Base-by-base conservation (phyloP, 1,140 invertebrate genomes). In the Bradysia coprophila region DNA sequence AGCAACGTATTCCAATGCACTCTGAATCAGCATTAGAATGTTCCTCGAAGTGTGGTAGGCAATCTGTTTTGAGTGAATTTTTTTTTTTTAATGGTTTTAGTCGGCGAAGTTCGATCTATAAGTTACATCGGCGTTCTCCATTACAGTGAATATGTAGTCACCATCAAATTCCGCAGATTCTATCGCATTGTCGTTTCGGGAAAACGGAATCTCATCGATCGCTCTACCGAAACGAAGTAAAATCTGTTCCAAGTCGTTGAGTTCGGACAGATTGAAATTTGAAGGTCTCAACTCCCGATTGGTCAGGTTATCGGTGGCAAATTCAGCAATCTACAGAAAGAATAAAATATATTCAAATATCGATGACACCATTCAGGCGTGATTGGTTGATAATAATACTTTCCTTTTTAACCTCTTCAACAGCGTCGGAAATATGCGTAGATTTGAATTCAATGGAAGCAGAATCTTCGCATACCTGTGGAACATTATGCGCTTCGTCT, bases 401-500 rank as follows among this genome's bases (percentile, higher is more conserved):
- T 31, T 80, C 63, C 48, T 68, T 52, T 41, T 77, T 78, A 41
- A 87, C 66, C 66, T 87, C 84, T 51, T 76, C 74, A 46, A 88
- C 86, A 51, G 78, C 81, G 38, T 81, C 51, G 21, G 82, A 79
- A 49, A 90, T 64, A 63, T 85, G 80, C 43, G 78, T 78, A 42
- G 76, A 80, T 47, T 61, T 75, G 34, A 97, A 70, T 55, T 87
- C 72, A 49, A 91, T 67, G 2, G 91, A 95, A 22, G 85, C 78
- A 45, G 84, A 78, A 48, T 96, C 90, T 66, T 97, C 92, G 67
- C 90, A 96, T 42, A 86, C 82, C 62, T 82, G 84, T 54, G 94
- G 90, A 49, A 98, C 74, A 67, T 98, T 97, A 56, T 98, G 93
- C 24, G 86, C 93, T 66, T 98, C 93, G 69, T 98, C 93, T 50